Base-by-base conservation (phyloP, 2,888 invertebrate species). In the Pyrrhia umbra region DNA sequence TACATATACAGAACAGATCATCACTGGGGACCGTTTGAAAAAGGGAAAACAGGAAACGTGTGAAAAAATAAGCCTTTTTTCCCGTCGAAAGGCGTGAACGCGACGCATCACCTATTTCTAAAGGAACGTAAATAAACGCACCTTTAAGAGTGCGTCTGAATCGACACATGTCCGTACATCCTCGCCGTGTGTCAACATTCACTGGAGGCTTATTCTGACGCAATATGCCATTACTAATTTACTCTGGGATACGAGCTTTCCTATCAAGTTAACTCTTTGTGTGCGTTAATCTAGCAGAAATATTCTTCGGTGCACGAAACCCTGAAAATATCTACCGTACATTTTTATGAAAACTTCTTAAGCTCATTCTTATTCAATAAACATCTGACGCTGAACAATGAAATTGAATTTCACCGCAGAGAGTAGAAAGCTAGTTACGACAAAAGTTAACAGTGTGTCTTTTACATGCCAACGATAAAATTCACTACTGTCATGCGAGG, bases 81-180 rank as follows among this genome's bases (percentile, higher is more conserved):
- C 77, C 76, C 83, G 81, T 85, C 85, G 86, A 85, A 86, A 85
- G 88, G 88, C 89, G 90, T 88, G 88, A 90, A 90, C 85, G 85
- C 87, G 85, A 89, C 90, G 91, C 91, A 90, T 91, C 91, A 91
- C 90, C 92, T 91, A 83, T 88, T 91, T 92, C 90, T 88, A 92
- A 92, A 91, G 91, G 83, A 88, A 83, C 80, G 93, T 89, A 93
- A 93, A 93, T 92, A 93, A 86, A 92, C 92, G 92, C 92, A 91
- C 88, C 85, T 88, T 85, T 75, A 85, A 82, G 85, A 87, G 90
- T 92, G 90, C 88, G 92, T 91, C 81, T 92, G 92, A 92, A 91
- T 92, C 92, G 89, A 89, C 91, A 87, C 88, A 85, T 85, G 81
- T 82, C 77, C 81, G 77, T 76, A 79, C 75, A 74, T 59, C 69